These are phyloP conservation scores for Epicauta chinensis DNA, from an alignment of 1,140 invertebrate species.

Conservation along the genomic window DNA sequence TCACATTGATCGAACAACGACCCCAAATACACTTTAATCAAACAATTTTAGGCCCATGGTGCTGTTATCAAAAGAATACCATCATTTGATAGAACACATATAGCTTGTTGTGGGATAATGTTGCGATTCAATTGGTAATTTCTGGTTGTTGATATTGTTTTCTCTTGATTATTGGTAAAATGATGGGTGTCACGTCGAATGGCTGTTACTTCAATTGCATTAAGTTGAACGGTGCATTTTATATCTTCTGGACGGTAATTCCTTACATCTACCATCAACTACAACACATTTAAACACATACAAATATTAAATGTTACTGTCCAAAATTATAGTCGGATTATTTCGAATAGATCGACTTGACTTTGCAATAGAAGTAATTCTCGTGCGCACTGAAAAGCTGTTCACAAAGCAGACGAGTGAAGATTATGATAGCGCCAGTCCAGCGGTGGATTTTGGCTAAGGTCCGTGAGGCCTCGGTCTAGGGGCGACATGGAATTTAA, in stretches of 20 bases:
- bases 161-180: slow-evolving; percentile 4
- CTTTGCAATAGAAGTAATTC: no score
- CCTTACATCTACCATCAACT: slow-evolving; percentile 29
- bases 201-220: slow-evolving; percentile 21
- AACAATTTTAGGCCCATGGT: slow-evolving; percentile 22
- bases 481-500: no score
- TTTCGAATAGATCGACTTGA: no score
- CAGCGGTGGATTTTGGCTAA: no score
- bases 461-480: no score
- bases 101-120: slow-evolving; percentile 21
- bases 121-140: slow-evolving; percentile 28
- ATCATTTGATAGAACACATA: slow-evolving; percentile 26
- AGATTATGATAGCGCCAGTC: no score
- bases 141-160: slow-evolving; percentile 21
- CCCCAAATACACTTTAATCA: no score
- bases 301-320: no score
- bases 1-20: no score
- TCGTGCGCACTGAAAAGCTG: no score
- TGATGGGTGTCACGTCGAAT: slow-evolving; percentile 16
- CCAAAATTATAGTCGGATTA: no score
- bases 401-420: no score
- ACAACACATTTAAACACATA: neutral
- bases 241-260: slow-evolving; percentile 31
- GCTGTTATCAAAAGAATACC: slow-evolving; percentile 27
- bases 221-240: slow-evolving; percentile 22